Conservation (phyloP, 2,888 invertebrate species). For the Philereme vetulata region DNA sequence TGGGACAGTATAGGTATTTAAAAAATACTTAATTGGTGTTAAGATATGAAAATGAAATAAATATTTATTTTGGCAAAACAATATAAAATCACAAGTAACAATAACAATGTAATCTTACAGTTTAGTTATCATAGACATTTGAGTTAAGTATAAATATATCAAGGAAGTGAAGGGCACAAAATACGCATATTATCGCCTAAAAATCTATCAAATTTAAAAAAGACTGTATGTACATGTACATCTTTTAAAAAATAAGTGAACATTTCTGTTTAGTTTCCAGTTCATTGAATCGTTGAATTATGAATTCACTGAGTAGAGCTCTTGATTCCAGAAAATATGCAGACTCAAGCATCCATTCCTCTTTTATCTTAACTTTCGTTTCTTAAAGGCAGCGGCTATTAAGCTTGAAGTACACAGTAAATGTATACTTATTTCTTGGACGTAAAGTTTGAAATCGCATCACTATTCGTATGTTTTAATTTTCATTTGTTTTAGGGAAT, state of each 20-base stretch:
- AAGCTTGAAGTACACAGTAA: too few species aligned
- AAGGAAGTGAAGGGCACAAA: too few species aligned
- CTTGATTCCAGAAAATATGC: slow-evolving; percentile 36
- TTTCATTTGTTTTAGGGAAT: slow-evolving; percentile 86
- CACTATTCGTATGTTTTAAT: slow-evolving; percentile 1
- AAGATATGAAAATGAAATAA: too few species aligned
- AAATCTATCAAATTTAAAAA: slow-evolving; percentile 12
- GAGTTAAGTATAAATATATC: too few species aligned
- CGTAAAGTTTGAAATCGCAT: too few species aligned
- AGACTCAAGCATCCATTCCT: slow-evolving; percentile 20
- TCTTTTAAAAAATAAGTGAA: slow-evolving; percentile 12
- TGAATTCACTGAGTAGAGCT: slow-evolving; percentile 28
- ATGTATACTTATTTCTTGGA: too few species aligned
- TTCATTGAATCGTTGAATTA: slow-evolving; percentile 30
- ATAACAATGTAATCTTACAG: too few species aligned
- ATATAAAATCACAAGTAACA: too few species aligned
- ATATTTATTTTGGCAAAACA: too few species aligned
- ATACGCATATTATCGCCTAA: neutral
- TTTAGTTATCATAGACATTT: too few species aligned
- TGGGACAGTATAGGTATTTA: too few species aligned
- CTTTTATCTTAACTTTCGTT: slow-evolving; percentile 15
- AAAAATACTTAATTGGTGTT: too few species aligned
- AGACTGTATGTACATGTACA: neutral
- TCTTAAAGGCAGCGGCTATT: slow-evolving; percentile 21
- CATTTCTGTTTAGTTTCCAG: slow-evolving; percentile 21